These are phyloP conservation scores for Pseudomyrmex gracilis DNA, from an alignment of 1,140 invertebrate species.

Conservation along the genomic window DNA sequence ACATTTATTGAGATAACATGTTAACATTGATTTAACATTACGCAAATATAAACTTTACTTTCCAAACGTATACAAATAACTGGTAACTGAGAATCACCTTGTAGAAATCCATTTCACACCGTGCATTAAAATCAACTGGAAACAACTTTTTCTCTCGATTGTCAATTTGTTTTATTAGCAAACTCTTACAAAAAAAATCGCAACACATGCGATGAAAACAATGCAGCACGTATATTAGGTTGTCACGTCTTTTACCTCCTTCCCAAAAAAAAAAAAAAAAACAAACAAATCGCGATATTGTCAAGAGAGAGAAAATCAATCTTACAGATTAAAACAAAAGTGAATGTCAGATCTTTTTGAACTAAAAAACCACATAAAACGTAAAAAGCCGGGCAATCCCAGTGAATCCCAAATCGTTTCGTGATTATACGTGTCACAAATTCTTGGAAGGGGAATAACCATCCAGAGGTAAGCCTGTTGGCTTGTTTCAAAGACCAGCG, in stretches of 20 bases:
- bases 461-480: too few species aligned
- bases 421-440: too few species aligned
- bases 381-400: conserved; percentile 11
- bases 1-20: background rate
- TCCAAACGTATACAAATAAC: background rate
- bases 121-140: conserved; percentile 51
- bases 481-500: background rate
- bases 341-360: too few species aligned
- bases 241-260: too few species aligned
- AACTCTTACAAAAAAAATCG: background rate
- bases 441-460: too few species aligned
- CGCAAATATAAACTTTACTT: background rate
- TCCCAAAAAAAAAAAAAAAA: too few species aligned
- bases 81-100: conserved; percentile 45
- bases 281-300: background rate
- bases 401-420: background rate
- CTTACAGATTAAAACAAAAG: too few species aligned
- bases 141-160: background rate
- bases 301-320: background rate
- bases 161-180: background rate
- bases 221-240: background rate
- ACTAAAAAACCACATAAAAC: background rate
- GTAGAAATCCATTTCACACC: conserved; percentile 60
- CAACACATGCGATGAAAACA: background rate
- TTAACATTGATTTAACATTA: conserved; percentile 5